A percentile compares a stretch with the other conserved stretches of the same genome.
Evolutionary conservation across 2,113 vertebrate species (phyloP).

Genomic region (Perca schrenkii): DNA sequence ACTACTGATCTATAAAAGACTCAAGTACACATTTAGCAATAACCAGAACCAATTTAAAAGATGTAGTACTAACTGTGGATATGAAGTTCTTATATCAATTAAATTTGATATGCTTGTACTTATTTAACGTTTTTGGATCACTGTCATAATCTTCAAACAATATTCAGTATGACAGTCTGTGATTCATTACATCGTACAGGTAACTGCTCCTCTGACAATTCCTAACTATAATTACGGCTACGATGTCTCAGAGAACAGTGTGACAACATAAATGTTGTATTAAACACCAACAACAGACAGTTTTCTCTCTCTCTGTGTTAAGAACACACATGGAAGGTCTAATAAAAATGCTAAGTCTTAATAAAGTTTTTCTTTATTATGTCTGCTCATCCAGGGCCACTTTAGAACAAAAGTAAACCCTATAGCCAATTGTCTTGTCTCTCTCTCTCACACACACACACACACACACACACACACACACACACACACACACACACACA

Average conservation of each 20-base stretch:
- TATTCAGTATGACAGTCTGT: not conserved
- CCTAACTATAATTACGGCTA: slow-evolving; percentile 34
- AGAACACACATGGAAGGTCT: not conserved
- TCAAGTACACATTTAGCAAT: slow-evolving; percentile 17
- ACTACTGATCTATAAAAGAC: slow-evolving; percentile 12
- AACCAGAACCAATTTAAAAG: not conserved
- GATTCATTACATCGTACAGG: slow-evolving; percentile 39
- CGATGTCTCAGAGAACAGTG: slow-evolving; percentile 10
- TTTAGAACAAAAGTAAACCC: slow-evolving; percentile 37
- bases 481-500: not conserved
- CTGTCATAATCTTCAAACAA: slow-evolving; percentile 10
- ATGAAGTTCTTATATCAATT: slow-evolving; percentile 13
- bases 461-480: slow-evolving; percentile 27
- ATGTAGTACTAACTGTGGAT: not conserved
- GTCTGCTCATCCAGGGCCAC: slow-evolving; percentile 14
- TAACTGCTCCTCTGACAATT: slow-evolving; percentile 21
- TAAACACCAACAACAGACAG: slow-evolving; percentile 1
- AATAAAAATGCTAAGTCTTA: slow-evolving; percentile 51
- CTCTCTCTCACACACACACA: slow-evolving; percentile 12
- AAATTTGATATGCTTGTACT: not conserved
- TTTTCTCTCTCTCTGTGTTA: not conserved
- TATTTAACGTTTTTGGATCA: not conserved
- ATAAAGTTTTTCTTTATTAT: slow-evolving; percentile 39
- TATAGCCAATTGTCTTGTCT: not conserved
- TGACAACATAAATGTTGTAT: slow-evolving; percentile 27